These are phyloP conservation scores for Drosophila formosana DNA, from an alignment of 2,888 invertebrate species.

Conservation along the genomic window DNA sequence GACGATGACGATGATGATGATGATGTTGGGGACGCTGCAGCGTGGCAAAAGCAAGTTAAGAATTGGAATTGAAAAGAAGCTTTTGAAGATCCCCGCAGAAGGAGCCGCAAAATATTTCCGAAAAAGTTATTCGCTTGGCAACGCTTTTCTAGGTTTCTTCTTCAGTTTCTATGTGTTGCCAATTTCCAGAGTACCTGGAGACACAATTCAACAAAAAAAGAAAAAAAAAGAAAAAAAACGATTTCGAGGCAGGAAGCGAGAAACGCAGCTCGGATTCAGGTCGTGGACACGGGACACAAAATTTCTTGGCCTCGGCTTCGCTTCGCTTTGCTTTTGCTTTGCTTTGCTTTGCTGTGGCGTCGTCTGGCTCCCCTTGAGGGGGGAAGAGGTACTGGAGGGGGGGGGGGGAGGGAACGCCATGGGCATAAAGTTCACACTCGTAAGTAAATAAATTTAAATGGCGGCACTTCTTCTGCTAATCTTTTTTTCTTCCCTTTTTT, in stretches of 20 bases:
- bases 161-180: slow-evolving; percentile 28
- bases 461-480: slow-evolving; percentile 79
- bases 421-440: slow-evolving; percentile 81
- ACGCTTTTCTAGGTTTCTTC: neutral
- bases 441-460: slow-evolving; percentile 81
- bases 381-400: no score
- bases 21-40: slow-evolving; percentile 5
- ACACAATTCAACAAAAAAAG: neutral
- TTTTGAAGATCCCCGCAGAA: slow-evolving; percentile 13
- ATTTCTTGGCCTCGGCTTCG: slow-evolving; percentile 41
- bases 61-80: slow-evolving; percentile 12
- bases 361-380: neutral
- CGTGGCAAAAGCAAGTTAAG: slow-evolving; percentile 14
- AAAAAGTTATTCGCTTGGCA: slow-evolving; percentile 24
- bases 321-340: neutral
- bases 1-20: slow-evolving; percentile 7
- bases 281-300: slow-evolving; percentile 52
- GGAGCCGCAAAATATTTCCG: slow-evolving; percentile 10
- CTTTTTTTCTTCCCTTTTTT: slow-evolving; percentile 43
- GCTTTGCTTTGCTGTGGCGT: slow-evolving; percentile 44
- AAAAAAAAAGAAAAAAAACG: slow-evolving; percentile 28
- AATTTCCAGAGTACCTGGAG: slow-evolving; percentile 47
- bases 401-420: slow-evolving; percentile 41
- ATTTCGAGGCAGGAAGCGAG: slow-evolving; percentile 8
- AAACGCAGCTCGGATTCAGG: slow-evolving; percentile 24